phyloP scores from a whole-genome alignment of 2,113 vertebrate genomes.

The Bos taurus region DNA sequence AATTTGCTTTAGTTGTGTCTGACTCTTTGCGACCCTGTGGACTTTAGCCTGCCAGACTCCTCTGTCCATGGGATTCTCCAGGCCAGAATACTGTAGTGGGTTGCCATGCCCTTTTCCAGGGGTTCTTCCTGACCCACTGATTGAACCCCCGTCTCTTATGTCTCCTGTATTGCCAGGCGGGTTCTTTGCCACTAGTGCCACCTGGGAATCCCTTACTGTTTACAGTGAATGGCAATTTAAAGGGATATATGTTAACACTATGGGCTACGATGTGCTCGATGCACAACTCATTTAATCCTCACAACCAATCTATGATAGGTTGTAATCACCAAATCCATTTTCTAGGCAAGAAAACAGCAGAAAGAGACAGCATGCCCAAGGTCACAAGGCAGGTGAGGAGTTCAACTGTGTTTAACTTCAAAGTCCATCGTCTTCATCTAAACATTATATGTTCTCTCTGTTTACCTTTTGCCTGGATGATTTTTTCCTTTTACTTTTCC shows the following conservation, averaged over 20 bases:
- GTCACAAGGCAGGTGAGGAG: not conserved
- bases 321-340: not conserved
- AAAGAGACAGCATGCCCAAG: not conserved
- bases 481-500: not conserved
- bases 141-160: not conserved
- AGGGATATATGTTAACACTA: not conserved
- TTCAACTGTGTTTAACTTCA: not conserved
- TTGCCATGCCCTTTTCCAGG: not conserved
- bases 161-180: not conserved
- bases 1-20: not conserved
- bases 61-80: not conserved
- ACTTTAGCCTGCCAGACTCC: not conserved
- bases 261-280: not conserved
- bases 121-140: not conserved
- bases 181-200: not conserved
- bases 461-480: not conserved
- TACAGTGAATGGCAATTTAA: not conserved
- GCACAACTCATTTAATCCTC: not conserved
- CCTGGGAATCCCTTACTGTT: not conserved
- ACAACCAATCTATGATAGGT: not conserved
- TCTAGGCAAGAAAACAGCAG: not conserved
- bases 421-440: not conserved
- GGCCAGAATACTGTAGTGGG: not conserved
- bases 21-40: not conserved
- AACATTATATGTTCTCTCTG: not conserved